phyloP scores from a whole-genome alignment of 2,113 vertebrate genomes.

The Amblyornis subalaris region DNA sequence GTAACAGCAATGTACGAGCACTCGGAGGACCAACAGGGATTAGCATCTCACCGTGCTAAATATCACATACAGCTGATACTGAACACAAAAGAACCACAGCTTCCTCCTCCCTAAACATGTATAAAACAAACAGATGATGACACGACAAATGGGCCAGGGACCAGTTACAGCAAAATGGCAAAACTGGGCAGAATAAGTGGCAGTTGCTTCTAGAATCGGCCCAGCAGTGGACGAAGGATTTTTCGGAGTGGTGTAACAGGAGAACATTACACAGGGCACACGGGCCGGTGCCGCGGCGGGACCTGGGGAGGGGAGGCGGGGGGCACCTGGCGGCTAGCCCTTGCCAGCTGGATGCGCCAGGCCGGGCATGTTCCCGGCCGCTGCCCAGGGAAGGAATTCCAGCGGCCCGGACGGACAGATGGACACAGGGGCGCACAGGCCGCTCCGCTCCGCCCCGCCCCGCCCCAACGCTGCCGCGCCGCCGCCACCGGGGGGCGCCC shows the following conservation, averaged over 20 bases:
- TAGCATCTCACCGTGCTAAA: neutral
- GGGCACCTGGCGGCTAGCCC: fast-evolving
- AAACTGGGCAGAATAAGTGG: neutral
- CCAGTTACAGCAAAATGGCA: neutral
- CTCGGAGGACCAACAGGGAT: neutral
- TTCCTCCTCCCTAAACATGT: neutral
- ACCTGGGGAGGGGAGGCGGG: fast-evolving
- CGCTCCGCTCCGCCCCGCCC: no score
- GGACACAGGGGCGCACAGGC: no score
- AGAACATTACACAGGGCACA: fast-evolving
- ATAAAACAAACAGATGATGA: neutral
- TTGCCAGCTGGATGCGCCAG: no score
- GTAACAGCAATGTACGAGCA: fast-evolving
- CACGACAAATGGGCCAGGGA: neutral
- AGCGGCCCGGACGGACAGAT: no score
- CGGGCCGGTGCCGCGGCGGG: fast-evolving
- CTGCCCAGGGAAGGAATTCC: no score
- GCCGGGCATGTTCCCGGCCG: no score
- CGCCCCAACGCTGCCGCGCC: neutral
- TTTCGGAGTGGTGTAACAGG: fast-evolving
- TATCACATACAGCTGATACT: neutral
- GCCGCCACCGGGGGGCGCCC: neutral
- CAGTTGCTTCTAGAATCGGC: neutral
- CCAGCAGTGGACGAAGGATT: neutral
- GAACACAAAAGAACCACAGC: neutral